A percentile compares a stretch with the other conserved stretches of the same genome.
phyloP scores from a whole-genome alignment of 2,113 vertebrate genomes.

The Empidonax alnorum region DNA sequence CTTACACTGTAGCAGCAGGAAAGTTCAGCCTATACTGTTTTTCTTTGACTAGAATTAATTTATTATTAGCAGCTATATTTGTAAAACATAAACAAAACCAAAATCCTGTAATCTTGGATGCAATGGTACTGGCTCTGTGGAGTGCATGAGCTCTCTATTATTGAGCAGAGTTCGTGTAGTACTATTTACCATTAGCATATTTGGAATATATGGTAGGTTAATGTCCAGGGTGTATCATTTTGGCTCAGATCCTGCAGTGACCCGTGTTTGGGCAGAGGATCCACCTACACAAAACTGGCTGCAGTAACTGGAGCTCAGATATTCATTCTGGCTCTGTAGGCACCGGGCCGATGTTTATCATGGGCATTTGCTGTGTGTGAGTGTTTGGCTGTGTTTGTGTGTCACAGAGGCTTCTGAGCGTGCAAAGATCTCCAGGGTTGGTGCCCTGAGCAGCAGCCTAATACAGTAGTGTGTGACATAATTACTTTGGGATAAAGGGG shows the following conservation, averaged over 20 bases:
- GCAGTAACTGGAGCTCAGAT: not conserved
- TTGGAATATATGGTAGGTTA: not conserved
- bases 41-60: constrained; percentile 31
- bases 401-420: not conserved
- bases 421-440: not conserved
- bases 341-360: not conserved
- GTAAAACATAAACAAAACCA: not conserved
- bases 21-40: constrained; percentile 42
- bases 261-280: not conserved
- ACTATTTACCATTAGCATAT: not conserved
- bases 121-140: not conserved
- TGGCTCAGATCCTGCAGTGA: not conserved
- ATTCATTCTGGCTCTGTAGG: not conserved
- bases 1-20: constrained; percentile 33
- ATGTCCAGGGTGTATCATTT: not conserved
- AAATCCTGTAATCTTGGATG: not conserved
- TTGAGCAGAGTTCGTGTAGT: not conserved
- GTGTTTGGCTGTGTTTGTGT: not conserved
- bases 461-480: not conserved
- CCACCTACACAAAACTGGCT: not conserved
- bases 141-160: not conserved
- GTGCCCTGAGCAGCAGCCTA: not conserved
- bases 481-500: not conserved
- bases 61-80: not conserved
- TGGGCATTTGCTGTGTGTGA: not conserved